A percentile compares a stretch with the other conserved stretches of the same genome.
phyloP scores from a whole-genome alignment of 2,113 vertebrate genomes.

The Lasiurus borealis region DNA sequence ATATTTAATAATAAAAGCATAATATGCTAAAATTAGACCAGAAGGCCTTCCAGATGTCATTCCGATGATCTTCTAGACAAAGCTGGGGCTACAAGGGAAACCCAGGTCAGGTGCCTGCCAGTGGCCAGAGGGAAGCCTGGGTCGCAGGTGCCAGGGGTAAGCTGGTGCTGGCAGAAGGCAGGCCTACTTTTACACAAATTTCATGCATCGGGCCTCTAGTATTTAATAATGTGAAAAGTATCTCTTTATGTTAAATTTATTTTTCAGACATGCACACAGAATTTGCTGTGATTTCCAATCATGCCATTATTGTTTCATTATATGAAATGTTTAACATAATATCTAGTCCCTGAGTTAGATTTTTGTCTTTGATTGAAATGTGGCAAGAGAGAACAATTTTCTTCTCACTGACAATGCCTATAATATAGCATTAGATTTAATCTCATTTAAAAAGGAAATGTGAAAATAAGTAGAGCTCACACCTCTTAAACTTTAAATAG shows the following conservation, averaged over 20 bases:
- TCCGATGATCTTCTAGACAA: too few species aligned
- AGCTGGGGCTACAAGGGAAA: too few species aligned
- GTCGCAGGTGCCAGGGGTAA: too few species aligned
- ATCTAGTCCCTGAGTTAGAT: not conserved
- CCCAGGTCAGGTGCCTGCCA: too few species aligned
- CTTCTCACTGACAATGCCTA: not conserved
- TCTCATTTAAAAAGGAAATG: slow-evolving; percentile 17
- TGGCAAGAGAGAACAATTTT: slow-evolving; percentile 1
- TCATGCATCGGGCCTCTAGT: not conserved
- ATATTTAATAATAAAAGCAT: not conserved
- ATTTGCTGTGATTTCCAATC: slow-evolving; percentile 33
- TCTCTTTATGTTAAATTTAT: slow-evolving; percentile 35
- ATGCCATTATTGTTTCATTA: slow-evolving; percentile 11
- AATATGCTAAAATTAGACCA: too few species aligned
- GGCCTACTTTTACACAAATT: too few species aligned
- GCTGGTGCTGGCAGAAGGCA: too few species aligned
- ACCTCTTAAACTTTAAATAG: not conserved
- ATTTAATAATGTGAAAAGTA: not conserved
- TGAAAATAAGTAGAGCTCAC: not conserved
- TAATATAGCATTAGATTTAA: slow-evolving; percentile 45
- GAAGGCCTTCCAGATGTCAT: too few species aligned
- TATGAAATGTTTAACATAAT: slow-evolving; percentile 49
- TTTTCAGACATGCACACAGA: slow-evolving; percentile 40
- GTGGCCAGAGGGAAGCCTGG: too few species aligned
- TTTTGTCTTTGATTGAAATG: slow-evolving; percentile 63